A percentile compares a stretch with the other conserved stretches of the same genome.
Evolutionary conservation across 2,888 invertebrate genomes (phyloP).

Genomic region (Schrankia costaestrigalis): DNA sequence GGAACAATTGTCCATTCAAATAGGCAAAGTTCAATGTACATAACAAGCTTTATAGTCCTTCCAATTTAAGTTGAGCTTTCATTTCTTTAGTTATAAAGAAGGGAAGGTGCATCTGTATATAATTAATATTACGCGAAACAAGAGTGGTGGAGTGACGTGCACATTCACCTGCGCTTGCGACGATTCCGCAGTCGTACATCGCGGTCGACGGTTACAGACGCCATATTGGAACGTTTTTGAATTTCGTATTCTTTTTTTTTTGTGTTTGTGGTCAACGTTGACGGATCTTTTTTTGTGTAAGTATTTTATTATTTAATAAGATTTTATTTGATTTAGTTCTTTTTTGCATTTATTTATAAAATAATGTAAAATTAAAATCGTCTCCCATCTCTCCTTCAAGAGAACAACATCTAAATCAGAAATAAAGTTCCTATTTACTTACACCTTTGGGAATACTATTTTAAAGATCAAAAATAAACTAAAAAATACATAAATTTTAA

Average conservation of each 20-base stretch:
- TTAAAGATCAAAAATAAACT: too few species aligned
- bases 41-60: slow-evolving; percentile 50
- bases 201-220: slow-evolving; percentile 43
- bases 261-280: slow-evolving; percentile 58
- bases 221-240: slow-evolving; percentile 45
- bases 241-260: slow-evolving; percentile 35
- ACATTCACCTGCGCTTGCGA: slow-evolving; percentile 72
- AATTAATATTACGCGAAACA: slow-evolving; percentile 58
- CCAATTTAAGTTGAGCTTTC: slow-evolving; percentile 50
- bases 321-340: neutral
- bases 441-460: too few species aligned
- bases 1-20: slow-evolving; percentile 60
- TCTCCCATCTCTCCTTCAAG: too few species aligned
- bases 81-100: slow-evolving; percentile 35
- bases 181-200: slow-evolving; percentile 64
- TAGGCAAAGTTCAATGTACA: slow-evolving; percentile 75
- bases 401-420: too few species aligned
- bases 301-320: slow-evolving; percentile 19
- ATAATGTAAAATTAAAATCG: too few species aligned
- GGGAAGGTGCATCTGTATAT: slow-evolving; percentile 46
- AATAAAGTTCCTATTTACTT: neutral
- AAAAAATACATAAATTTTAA: too few species aligned
- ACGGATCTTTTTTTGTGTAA: slow-evolving; percentile 36
- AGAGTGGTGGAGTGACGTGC: slow-evolving; percentile 66
- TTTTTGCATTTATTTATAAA: too few species aligned